phyloP scores from a whole-genome alignment of 2,797 vertebrate species.

The Sebastolobus alascanus region DNA sequence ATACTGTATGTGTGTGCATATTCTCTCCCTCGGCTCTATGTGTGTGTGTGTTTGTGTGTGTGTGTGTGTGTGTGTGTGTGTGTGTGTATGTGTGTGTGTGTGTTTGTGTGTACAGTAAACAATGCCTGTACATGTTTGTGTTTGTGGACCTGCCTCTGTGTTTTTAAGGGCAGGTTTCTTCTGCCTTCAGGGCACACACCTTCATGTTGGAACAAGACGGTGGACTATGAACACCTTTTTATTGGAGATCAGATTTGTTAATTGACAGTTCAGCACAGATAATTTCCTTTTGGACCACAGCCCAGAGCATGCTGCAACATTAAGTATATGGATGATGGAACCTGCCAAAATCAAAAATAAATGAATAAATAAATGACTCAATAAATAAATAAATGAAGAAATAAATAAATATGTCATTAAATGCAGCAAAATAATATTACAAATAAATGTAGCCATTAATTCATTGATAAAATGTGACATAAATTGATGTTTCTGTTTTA shows the following conservation, averaged over 20 bases:
- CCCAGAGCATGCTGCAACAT: not conserved
- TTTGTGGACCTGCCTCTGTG: constrained; percentile 30
- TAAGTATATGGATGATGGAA: too few species aligned
- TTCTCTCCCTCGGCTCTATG: too few species aligned
- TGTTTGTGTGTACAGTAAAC: constrained; percentile 56
- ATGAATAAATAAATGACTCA: too few species aligned
- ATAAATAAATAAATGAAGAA: too few species aligned
- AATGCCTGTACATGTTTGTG: constrained; percentile 46
- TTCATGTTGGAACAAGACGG: constrained; percentile 32
- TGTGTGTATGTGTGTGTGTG: not conserved
- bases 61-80: not conserved
- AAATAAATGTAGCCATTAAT: too few species aligned
- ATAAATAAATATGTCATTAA: too few species aligned
- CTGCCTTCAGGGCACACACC: constrained; percentile 14
- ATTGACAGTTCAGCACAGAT: constrained; percentile 47
- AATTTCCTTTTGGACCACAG: constrained; percentile 21
- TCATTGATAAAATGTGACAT: too few species aligned
- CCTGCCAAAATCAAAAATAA: too few species aligned
- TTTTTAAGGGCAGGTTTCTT: constrained; percentile 37
- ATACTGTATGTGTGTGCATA: too few species aligned
- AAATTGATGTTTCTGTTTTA: too few species aligned
- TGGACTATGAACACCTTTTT: constrained; percentile 59
- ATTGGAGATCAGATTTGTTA: constrained; percentile 47
- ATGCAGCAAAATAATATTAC: too few species aligned
- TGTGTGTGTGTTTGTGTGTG: not conserved